These are phyloP conservation scores for Rhyacichthys aspro DNA, from an alignment of 2,797 vertebrate species.

Conservation along the genomic window DNA sequence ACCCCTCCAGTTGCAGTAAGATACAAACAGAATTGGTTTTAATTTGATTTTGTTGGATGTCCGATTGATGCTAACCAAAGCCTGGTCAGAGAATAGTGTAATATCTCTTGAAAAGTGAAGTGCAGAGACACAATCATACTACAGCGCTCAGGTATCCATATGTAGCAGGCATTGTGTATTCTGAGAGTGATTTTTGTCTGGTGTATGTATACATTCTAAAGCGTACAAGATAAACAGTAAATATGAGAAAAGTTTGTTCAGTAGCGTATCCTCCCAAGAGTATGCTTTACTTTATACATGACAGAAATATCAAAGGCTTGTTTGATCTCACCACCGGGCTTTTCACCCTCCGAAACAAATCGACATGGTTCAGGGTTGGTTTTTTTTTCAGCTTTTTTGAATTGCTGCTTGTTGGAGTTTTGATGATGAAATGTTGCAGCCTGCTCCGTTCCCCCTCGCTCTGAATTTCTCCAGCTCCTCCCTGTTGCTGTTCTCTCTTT, in stretches of 20 bases:
- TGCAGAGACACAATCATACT: constrained; percentile 27
- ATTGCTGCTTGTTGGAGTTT: constrained; percentile 67
- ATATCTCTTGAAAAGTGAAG: constrained; percentile 35
- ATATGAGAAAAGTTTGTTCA: constrained; percentile 51
- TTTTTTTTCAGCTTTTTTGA: constrained; percentile 24
- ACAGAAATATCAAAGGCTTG: constrained; percentile 75
- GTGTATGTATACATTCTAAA: constrained; percentile 53
- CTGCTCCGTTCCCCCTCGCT: constrained; percentile 52
- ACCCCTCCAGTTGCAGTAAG: not conserved
- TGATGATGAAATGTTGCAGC: constrained; percentile 74
- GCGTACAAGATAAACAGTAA: constrained; percentile 63
- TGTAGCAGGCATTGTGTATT: constrained; percentile 30
- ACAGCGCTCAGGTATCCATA: constrained; percentile 30
- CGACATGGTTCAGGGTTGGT: constrained; percentile 52
- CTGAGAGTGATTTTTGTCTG: constrained; percentile 33
- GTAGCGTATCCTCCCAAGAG: constrained; percentile 50
- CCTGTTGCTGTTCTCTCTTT: constrained; percentile 40
- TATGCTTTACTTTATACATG: constrained; percentile 57
- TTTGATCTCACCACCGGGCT: constrained; percentile 69
- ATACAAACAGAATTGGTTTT: constrained; percentile 24
- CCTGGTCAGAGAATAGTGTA: constrained; percentile 25
- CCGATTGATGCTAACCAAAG: too few relatives aligned
- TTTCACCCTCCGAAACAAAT: constrained; percentile 72
- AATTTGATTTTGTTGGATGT: too few relatives aligned
- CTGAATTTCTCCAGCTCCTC: constrained; percentile 51